phyloP scores from a whole-genome alignment of 2,797 vertebrate genomes.

The Microctenopoma steveboyesi region DNA sequence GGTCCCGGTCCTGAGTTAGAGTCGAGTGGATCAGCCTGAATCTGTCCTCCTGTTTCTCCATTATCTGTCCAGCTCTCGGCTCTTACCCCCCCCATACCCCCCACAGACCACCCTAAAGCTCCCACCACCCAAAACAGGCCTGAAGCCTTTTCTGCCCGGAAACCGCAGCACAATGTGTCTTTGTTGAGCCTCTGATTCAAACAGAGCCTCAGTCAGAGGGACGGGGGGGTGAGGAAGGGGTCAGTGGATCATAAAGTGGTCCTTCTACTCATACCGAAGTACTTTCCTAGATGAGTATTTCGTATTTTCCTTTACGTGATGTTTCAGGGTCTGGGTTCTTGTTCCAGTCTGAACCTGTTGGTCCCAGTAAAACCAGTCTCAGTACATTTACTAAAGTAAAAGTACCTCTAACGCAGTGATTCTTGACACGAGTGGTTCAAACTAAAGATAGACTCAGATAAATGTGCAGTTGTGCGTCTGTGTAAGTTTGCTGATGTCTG shows the following conservation, averaged over 20 bases:
- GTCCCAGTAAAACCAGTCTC: too few relatives aligned
- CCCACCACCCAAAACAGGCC: neutral
- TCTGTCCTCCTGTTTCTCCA: too few relatives aligned
- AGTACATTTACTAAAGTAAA: too few relatives aligned
- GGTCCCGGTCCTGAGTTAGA: too few relatives aligned
- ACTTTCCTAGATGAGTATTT: too few relatives aligned
- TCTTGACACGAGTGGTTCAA: too few relatives aligned
- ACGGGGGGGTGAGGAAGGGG: constrained; percentile 2
- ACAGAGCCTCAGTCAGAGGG: constrained; percentile 47
- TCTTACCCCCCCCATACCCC: constrained; percentile 11
- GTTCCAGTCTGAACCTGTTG: too few relatives aligned
- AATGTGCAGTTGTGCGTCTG: neutral
- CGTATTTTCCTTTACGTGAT: too few relatives aligned
- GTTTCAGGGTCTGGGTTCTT: too few relatives aligned
- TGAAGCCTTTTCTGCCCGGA: constrained; percentile 31
- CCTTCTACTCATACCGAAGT: too few relatives aligned
- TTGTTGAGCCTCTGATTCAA: constrained; percentile 48
- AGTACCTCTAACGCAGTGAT: too few relatives aligned
- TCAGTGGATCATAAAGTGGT: too few relatives aligned
- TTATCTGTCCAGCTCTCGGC: neutral
- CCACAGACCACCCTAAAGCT: constrained; percentile 26
- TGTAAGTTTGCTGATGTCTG: constrained; percentile 7
- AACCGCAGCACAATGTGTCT: constrained; percentile 60
- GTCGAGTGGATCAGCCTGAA: neutral
- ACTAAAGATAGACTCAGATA: neutral